Percentiles rank a stretch among this genome's conserved stretches.
These are phyloP conservation scores for Syrrhaptes paradoxus DNA, from an alignment of 2,113 vertebrate genomes.

Conservation along the genomic window DNA sequence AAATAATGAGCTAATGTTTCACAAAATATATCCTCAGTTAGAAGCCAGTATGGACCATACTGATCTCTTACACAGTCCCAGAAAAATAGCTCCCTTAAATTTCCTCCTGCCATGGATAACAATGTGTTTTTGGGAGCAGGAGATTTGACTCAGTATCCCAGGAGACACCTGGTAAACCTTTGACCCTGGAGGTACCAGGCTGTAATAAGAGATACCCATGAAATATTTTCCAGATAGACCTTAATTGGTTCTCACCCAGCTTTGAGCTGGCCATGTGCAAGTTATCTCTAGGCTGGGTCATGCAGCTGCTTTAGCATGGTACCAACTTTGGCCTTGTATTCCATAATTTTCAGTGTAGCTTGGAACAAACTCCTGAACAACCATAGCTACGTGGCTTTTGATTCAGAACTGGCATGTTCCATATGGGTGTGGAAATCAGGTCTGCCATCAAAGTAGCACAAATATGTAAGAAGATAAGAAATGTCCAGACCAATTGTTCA, in stretches of 20 bases:
- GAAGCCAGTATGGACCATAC: background rate
- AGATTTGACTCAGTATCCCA: background rate
- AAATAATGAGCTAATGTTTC: conserved; percentile 30
- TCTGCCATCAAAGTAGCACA: background rate
- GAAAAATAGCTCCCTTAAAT: background rate
- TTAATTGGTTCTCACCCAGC: background rate
- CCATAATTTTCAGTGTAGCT: background rate
- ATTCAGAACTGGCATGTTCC: background rate
- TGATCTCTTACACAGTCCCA: background rate
- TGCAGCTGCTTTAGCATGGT: background rate
- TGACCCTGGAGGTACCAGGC: background rate
- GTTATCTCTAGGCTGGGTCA: background rate
- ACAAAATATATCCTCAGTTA: background rate
- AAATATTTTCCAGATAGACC: background rate
- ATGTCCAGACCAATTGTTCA: background rate
- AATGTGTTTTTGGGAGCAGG: background rate
- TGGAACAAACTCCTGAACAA: background rate
- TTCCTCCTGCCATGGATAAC: background rate
- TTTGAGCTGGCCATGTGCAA: background rate
- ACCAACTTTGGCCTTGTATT: background rate
- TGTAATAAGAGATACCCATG: background rate
- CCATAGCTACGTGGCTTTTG: background rate
- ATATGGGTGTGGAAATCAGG: background rate
- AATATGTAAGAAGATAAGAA: background rate
- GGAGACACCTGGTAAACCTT: background rate